Conservation (phyloP, 2,888 invertebrate genomes). For the Epirrita christyi region DNA sequence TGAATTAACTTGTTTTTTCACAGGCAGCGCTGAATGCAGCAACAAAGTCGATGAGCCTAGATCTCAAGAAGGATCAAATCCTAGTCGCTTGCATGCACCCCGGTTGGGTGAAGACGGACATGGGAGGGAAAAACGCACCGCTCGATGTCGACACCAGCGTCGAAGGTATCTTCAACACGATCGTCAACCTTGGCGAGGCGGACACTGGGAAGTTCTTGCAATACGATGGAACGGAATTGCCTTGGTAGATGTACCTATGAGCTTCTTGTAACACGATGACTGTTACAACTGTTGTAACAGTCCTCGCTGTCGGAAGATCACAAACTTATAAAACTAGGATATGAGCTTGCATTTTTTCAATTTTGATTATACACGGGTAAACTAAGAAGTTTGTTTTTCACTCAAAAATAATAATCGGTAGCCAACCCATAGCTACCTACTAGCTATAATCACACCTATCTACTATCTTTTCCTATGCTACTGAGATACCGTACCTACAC, state of each 20-base stretch:
- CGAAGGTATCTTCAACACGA: conserved; percentile 86
- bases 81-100: conserved; percentile 92
- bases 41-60: conserved; percentile 93
- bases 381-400: neutral
- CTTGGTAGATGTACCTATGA: conserved; percentile 87
- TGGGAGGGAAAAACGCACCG: conserved; percentile 93
- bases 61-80: conserved; percentile 90
- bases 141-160: conserved; percentile 89
- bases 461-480: too few species aligned
- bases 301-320: neutral
- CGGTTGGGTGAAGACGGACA: conserved; percentile 96
- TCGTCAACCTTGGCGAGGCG: conserved; percentile 85
- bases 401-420: neutral
- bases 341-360: neutral
- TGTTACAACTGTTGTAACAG: too few species aligned
- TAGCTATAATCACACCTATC: too few species aligned
- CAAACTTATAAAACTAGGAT: neutral
- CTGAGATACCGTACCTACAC: too few species aligned
- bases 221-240: conserved; percentile 89
- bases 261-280: neutral
- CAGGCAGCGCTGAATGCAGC: conserved; percentile 94
- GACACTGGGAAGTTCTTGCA: conserved; percentile 92
- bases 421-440: too few species aligned
- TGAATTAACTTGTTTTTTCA: neutral
- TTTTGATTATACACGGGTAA: neutral